Percentiles rank a stretch among this genome's conserved stretches.
phyloP scores from a whole-genome alignment of 1,140 invertebrate genomes.

The Drosophila guanche region DNA sequence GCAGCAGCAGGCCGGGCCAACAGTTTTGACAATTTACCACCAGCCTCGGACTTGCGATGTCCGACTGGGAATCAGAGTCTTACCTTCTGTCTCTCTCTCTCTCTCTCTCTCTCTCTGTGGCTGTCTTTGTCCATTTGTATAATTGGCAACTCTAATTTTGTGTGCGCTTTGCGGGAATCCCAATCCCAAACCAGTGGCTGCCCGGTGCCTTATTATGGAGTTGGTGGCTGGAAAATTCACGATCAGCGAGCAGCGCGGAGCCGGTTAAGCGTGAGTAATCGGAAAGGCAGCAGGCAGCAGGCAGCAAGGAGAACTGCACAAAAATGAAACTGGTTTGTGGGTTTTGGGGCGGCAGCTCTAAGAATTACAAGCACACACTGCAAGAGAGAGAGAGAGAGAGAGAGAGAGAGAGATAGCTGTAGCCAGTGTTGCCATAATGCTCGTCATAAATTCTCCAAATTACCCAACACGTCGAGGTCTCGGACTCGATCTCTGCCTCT shows the following conservation, averaged over 20 bases:
- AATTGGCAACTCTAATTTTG: constrained; percentile 82
- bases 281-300: constrained; percentile 12
- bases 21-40: constrained; percentile 77
- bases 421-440: constrained; percentile 79
- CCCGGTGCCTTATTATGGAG: constrained; percentile 65
- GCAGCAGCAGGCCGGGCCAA: constrained; percentile 33
- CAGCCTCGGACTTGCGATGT: constrained; percentile 14
- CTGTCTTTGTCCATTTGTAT: constrained; percentile 65
- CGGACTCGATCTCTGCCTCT: background rate
- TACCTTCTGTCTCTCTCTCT: too few relatives aligned
- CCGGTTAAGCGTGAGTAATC: constrained; percentile 79
- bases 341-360: constrained; percentile 61
- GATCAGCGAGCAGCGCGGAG: constrained; percentile 44
- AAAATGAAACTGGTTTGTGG: constrained; percentile 76
- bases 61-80: constrained; percentile 12
- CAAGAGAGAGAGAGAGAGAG: constrained; percentile 8
- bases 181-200: constrained; percentile 25
- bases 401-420: constrained; percentile 17
- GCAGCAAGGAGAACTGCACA: background rate
- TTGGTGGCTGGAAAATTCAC: constrained; percentile 61
- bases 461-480: constrained; percentile 69
- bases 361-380: constrained; percentile 50
- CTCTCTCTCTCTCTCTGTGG: too few relatives aligned
- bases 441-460: constrained; percentile 81
- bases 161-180: constrained; percentile 38